Percentiles rank a stretch among this genome's conserved stretches.
Evolutionary conservation across 2,797 vertebrate species (phyloP).

Genomic region (Peromyscus melanophrys): DNA sequence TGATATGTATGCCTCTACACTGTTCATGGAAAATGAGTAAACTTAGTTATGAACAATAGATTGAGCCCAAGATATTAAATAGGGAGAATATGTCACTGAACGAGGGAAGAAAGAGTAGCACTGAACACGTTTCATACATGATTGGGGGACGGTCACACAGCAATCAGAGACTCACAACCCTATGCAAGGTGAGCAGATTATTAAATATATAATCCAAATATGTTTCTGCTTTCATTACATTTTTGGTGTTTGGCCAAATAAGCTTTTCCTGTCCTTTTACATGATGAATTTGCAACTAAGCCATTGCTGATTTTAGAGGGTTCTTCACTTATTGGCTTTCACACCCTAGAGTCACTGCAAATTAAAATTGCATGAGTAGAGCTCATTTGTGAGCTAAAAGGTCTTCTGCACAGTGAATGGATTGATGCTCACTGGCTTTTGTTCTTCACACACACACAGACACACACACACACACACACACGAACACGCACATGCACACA

Average conservation of each 20-base stretch:
- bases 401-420: neutral
- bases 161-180: neutral
- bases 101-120: neutral
- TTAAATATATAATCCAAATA: neutral
- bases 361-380: neutral
- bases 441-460: neutral
- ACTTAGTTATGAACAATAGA: neutral
- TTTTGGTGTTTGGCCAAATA: neutral
- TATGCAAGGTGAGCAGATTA: neutral
- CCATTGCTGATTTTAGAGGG: neutral
- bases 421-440: neutral
- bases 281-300: neutral
- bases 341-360: neutral
- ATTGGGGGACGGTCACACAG: neutral
- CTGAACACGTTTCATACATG: too few relatives aligned
- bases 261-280: neutral
- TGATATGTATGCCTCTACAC: neutral
- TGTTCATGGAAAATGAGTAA: neutral
- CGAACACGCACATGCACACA: too few relatives aligned
- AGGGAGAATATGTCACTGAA: neutral
- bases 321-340: neutral
- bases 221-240: neutral
- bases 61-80: neutral
- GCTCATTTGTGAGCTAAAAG: neutral
- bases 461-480: too few relatives aligned